Evolutionary conservation across 2,113 vertebrate genomes (phyloP), one percentile per base, ranked within the genome.

Genomic region (Eulemur rufifrons): DNA sequence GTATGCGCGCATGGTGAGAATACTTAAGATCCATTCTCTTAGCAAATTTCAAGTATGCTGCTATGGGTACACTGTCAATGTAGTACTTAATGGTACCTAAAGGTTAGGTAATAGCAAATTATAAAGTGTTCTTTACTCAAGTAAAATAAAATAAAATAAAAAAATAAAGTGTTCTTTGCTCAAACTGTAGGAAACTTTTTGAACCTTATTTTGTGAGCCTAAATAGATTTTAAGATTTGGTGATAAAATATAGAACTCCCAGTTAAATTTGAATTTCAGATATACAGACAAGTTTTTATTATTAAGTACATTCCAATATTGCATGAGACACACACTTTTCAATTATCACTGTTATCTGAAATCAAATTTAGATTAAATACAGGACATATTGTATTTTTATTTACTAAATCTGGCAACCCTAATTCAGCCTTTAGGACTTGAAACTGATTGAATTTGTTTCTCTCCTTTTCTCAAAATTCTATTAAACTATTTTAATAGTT

Each of bases 251-350:
- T 2, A 91, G 12, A 23, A 69, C 47, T 93, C n/a, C 2, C 21
- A 66, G 13, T 66, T 29, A 80, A 87, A 71, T 88, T 39, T 95
- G 71, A 91, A 77, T 91, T 89, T 95, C 89, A 94, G 69, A 92
- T 71, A 80, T 20, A 66, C 3, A 85, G 17, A 18, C 32, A 86
- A 11, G 13, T 42, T 85, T 80, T 97, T 86, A 66, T 14, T 69
- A 45, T 59, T 59, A 50, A 61, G 1, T 39, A 27, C 29, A 15
- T 52, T 39, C 61, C 61, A 92, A 91, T 37, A 82, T 9, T 77
- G 14, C 8, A 66, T 32, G 9, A 73, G 18, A 73, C 37, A 95
- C 64, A 71, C 5, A 64, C n/a, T 69, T 83, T 32, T n/a, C 52
- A 15, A 88, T 63, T 89, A 66, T 25, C 27, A 69, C 64, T 81